Base-by-base conservation (phyloP, 2,888 invertebrate genomes). In the Acleris sparsana region DNA sequence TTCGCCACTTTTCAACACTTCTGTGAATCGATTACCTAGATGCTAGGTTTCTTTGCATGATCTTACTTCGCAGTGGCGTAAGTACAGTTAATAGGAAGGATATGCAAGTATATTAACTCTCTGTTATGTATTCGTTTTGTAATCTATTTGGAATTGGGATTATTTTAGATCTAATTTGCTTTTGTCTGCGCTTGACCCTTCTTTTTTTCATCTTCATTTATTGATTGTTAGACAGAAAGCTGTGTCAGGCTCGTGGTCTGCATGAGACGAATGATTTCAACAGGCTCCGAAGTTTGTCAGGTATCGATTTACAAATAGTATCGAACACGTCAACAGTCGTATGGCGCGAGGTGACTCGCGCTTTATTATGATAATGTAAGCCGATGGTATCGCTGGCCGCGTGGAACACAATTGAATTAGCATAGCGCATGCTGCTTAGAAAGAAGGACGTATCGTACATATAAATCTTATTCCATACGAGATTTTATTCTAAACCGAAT, bases 381-480 rank as follows among this genome's bases (percentile, higher is more conserved):
- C 76, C 82, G 89, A 88, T 87, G 80, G 79, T 89, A 91, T 92
- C 86, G 77, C 82, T 83, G 85, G 87, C 83, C 83, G 82, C 81
- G 86, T 83, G 80, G 75, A 84, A 88, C 86, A 92, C 92, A 92
- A 92, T 91, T 92, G 92, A 92, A 92, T 92, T 92, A 92, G 90
- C 92, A 92, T 92, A 89, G 90, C 82, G 76, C 80, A 13, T 11
- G 13, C 13, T 39, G 13, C 39, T 39, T 4, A 39, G 39, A 39
- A 39, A 39, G 39, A 39, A 39, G 39, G 39, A 39, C 39, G 13
- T 39, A 39, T 39, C 13, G 39, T 11, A 13, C 13, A 39, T 13
- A 39, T 4, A 13, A 39, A 4, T 39, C 39, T 39, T 39, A 39
- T 39, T 3, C 13, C 39, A 39, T 4, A 39, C 13, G 39, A 13